Evolutionary conservation across 2,797 vertebrate species (phyloP).

Genomic region (Euphonia xanthogaster): DNA sequence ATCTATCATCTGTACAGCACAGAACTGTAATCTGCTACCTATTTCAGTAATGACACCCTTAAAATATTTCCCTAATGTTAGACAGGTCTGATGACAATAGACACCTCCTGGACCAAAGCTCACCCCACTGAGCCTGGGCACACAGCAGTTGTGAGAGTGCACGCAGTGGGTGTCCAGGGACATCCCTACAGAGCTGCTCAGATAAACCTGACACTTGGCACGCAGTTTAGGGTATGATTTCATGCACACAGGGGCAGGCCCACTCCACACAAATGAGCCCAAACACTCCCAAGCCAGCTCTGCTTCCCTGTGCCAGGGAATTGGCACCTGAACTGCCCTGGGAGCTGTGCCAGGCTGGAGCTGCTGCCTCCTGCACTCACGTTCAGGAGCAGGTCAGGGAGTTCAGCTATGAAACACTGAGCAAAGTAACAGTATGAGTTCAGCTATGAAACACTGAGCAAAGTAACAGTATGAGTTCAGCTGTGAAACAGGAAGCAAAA

Average conservation of each 20-base stretch:
- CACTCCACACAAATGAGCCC: not conserved
- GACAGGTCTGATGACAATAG: not conserved
- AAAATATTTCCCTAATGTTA: not conserved
- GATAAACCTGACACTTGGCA: not conserved
- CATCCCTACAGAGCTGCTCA: not conserved
- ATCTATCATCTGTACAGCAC: not conserved
- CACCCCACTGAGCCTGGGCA: not conserved
- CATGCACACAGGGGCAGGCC: not conserved
- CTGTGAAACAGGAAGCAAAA: not conserved
- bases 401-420: fast-evolving
- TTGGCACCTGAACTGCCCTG: not conserved
- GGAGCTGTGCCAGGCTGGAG: not conserved
- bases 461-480: not conserved
- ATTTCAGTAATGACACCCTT: not conserved
- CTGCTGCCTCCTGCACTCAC: not conserved
- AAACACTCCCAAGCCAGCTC: not conserved
- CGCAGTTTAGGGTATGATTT: not conserved
- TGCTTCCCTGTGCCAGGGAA: not conserved
- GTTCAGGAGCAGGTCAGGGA: not conserved
- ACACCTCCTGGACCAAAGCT: not conserved
- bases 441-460: not conserved
- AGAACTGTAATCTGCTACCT: not conserved
- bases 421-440: no score
- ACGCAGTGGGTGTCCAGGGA: not conserved
- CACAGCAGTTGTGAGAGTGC: fast-evolving